Evolutionary conservation across 1,140 invertebrate genomes (phyloP).

Genomic region (Tetramorium alpestre): DNA sequence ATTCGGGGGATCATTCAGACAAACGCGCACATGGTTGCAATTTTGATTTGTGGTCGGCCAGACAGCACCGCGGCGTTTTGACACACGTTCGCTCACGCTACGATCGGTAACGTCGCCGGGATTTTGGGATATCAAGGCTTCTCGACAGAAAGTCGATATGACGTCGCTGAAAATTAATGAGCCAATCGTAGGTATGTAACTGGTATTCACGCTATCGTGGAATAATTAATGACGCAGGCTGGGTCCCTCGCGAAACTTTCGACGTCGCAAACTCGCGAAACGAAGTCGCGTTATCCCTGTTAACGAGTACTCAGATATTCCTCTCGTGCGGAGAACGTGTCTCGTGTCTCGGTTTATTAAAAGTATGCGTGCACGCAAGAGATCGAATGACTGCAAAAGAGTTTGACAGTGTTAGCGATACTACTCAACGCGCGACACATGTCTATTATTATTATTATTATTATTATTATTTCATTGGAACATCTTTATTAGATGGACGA

Average conservation of each 20-base stretch:
- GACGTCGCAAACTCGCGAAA: slow-evolving; percentile 29
- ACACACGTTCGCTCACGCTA: slow-evolving; percentile 23
- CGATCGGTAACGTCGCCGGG: slow-evolving; percentile 45
- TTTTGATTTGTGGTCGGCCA: slow-evolving; percentile 68
- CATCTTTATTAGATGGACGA: not conserved
- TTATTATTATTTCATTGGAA: not conserved
- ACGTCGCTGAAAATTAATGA: slow-evolving; percentile 74
- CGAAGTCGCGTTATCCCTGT: slow-evolving; percentile 22
- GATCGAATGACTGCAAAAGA: not conserved
- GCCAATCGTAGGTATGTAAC: slow-evolving; percentile 74
- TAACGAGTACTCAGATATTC: slow-evolving; percentile 38
- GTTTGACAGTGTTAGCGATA: not conserved
- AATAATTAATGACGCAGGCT: slow-evolving; percentile 70
- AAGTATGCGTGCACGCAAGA: not conserved
- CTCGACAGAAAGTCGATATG: slow-evolving; percentile 73
- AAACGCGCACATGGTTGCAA: slow-evolving; percentile 22
- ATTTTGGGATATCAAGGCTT: slow-evolving; percentile 61
- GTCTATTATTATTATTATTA: not conserved
- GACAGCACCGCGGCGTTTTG: slow-evolving; percentile 42
- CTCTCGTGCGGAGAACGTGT: not conserved
- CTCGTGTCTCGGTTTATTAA: not conserved
- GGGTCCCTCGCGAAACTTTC: slow-evolving; percentile 39
- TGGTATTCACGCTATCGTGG: slow-evolving; percentile 35
- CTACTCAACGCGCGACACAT: not conserved
- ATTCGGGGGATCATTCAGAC: slow-evolving; percentile 55